Evolutionary conservation across 2,797 vertebrate species (phyloP), one percentile per base, ranked within the genome.

Genomic region (Coregonus sp.): DNA sequence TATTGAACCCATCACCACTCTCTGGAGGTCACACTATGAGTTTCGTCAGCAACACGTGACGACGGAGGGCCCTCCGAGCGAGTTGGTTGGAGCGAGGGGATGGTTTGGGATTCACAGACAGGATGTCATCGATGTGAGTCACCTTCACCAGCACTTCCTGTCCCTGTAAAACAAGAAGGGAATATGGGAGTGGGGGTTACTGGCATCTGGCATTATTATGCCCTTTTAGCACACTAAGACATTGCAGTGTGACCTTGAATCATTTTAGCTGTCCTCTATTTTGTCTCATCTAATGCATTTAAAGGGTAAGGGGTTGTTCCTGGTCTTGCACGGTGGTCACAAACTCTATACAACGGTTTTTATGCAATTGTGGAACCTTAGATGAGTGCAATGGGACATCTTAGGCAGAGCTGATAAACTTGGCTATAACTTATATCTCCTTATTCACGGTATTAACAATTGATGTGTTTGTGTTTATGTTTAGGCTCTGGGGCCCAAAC

Each of bases 401-500:
- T 11, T 3, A 63, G 9, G 40, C 9, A 47, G 40, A 47, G 9
- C 25, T 63, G 20, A 63, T 18, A 29, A n/a, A 59, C 56, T 59
- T 59, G 18, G 56, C 18, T 20, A 59, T 20, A 2, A 59, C n/a
- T 63, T 63, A 61, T 20, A 20, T 61, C 5, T 18, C 56, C n/a
- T 61, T 61, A 20, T 20, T 61, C n/a, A 63, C 1, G 9, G 20
- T 54, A 18, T 18, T 25, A 11, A 63, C 3, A 63, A 20, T 12
- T 40, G 11, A 5, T 72, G 50, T 15, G 18, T 78, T 5, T 82
- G 11, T 18, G 15, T 51, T 79, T 86, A 76, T 89, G 83, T 79
- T 68, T 66, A 95, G 94, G 82, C 78, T 66, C 92, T 95, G 54
- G 94, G 94, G 61, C 70, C 90, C 31, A 93, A 84, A 74, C 90